A percentile compares a stretch with the other conserved stretches of the same genome.
Evolutionary conservation across 2,113 vertebrate genomes (phyloP).

Genomic region (Ardeotis arabs): DNA sequence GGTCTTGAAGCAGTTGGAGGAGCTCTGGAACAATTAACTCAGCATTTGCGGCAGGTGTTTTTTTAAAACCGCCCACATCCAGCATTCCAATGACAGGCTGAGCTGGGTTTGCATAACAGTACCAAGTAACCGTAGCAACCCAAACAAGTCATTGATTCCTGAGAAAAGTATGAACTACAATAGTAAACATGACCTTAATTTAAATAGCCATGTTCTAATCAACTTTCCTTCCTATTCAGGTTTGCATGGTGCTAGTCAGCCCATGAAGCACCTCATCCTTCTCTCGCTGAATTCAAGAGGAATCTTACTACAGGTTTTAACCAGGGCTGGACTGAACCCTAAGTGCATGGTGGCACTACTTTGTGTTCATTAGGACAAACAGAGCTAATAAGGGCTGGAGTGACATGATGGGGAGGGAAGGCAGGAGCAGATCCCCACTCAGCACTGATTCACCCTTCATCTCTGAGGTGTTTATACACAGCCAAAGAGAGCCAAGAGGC

Average conservation of each 20-base stretch:
- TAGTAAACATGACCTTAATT: background rate
- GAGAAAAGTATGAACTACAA: background rate
- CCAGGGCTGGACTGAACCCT: background rate
- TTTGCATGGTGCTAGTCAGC: background rate
- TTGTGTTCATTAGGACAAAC: background rate
- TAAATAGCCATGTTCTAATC: background rate
- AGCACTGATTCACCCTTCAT: background rate
- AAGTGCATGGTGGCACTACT: background rate
- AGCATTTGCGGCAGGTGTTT: background rate
- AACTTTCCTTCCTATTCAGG: background rate
- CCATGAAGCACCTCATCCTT: background rate
- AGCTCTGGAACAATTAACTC: background rate
- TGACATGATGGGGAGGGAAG: background rate
- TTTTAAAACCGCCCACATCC: background rate
- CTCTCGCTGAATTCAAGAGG: background rate
- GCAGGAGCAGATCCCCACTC: background rate
- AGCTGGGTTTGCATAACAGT: background rate
- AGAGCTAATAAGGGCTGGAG: background rate
- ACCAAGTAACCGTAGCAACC: background rate
- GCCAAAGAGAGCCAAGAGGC: background rate
- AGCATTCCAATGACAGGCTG: background rate
- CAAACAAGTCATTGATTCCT: background rate
- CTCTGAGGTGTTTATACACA: background rate
- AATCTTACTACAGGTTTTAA: background rate
- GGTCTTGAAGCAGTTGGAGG: background rate